These are phyloP conservation scores for Ormia ochracea DNA, from an alignment of 2,888 invertebrate species.

Conservation along the genomic window DNA sequence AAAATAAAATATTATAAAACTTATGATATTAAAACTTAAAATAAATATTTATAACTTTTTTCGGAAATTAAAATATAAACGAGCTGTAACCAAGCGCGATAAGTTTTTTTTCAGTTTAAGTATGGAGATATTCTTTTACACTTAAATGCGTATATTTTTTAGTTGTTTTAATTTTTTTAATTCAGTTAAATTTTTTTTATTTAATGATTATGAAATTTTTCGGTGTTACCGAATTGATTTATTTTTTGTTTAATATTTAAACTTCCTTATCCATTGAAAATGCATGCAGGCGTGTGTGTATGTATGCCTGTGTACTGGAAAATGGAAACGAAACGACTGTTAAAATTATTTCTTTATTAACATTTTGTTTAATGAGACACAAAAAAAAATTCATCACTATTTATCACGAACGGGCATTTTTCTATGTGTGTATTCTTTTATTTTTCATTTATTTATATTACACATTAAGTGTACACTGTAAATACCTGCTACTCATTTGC, in stretches of 20 bases:
- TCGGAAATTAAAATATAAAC: no score
- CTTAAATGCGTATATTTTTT: neutral
- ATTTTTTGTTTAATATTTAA: neutral
- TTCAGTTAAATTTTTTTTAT: no score
- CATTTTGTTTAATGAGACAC: neutral
- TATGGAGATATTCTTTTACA: neutral
- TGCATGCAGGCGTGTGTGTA: no score
- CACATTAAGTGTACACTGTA: constrained; percentile 12
- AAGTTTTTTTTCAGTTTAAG: no score
- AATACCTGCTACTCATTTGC: constrained; percentile 13
- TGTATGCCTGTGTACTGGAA: no score
- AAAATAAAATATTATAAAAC: no score
- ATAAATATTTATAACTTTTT: no score
- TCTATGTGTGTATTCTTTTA: neutral
- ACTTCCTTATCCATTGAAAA: neutral
- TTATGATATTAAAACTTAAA: no score
- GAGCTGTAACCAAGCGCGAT: no score
- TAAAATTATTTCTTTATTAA: neutral
- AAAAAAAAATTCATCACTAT: neutral
- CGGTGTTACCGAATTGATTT: neutral
- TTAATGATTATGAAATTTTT: neutral
- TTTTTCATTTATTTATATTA: constrained; percentile 12
- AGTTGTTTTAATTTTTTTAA: neutral
- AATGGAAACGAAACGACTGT: neutral
- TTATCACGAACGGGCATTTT: neutral